Percentiles rank a stretch among this genome's conserved stretches.
phyloP scores from a whole-genome alignment of 2,888 invertebrate species.

The Hydraecia micacea region DNA sequence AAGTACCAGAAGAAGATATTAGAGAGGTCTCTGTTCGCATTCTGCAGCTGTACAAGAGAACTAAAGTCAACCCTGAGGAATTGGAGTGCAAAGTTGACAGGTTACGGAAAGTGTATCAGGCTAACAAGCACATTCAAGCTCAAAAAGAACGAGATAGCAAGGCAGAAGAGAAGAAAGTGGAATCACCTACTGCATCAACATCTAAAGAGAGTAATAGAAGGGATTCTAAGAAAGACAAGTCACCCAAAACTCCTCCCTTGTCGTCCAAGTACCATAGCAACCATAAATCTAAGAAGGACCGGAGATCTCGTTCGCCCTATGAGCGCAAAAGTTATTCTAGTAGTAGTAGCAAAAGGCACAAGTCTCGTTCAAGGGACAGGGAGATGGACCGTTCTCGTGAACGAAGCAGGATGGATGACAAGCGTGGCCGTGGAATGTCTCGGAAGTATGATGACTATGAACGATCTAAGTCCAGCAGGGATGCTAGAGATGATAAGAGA shows the following conservation, averaged over 20 bases:
- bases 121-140: constrained; percentile 85
- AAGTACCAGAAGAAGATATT: constrained; percentile 95
- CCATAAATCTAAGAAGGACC: constrained; percentile 86
- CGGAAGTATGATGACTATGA: constrained; percentile 89
- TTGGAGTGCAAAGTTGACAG: constrained; percentile 85
- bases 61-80: constrained; percentile 92
- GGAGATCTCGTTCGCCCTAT: constrained; percentile 87
- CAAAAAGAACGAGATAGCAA: constrained; percentile 82
- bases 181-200: constrained; percentile 85
- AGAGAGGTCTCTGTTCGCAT: constrained; percentile 95
- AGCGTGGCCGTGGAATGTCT: constrained; percentile 77
- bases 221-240: constrained; percentile 86
- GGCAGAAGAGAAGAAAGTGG: constrained; percentile 84
- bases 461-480: constrained; percentile 83
- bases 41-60: constrained; percentile 95
- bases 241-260: constrained; percentile 88
- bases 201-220: constrained; percentile 84
- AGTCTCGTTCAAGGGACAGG: constrained; percentile 86
- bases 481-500: constrained; percentile 84
- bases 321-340: constrained; percentile 85
- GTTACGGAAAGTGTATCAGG: constrained; percentile 84
- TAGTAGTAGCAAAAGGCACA: constrained; percentile 82
- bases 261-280: constrained; percentile 86
- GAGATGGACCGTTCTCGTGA: constrained; percentile 84
- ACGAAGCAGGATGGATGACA: constrained; percentile 81